Evolutionary conservation across 2,797 vertebrate genomes (phyloP).

Genomic region (Pseudotriccus pelzelni): DNA sequence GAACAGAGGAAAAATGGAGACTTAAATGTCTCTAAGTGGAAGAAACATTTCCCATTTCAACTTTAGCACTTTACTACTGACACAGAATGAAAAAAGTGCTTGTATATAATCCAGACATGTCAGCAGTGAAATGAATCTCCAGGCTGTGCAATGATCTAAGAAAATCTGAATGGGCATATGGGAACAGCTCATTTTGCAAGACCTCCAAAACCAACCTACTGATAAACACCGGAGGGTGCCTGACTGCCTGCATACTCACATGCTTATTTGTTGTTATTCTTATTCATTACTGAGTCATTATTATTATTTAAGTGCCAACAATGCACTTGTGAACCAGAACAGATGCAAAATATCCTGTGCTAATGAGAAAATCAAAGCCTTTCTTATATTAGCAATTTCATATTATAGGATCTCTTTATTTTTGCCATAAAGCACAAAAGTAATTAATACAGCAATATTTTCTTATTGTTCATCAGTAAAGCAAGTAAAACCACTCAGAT

Average conservation of each 20-base stretch:
- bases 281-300: slow-evolving; percentile 70
- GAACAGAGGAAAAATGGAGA: background rate
- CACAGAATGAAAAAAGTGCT: slow-evolving; percentile 3
- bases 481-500: slow-evolving; percentile 40
- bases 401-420: slow-evolving; percentile 67
- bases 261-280: slow-evolving; percentile 63
- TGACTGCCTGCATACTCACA: slow-evolving; percentile 48
- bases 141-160: slow-evolving; percentile 30
- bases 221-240: slow-evolving; percentile 60
- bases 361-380: slow-evolving; percentile 73
- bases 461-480: slow-evolving; percentile 55
- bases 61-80: slow-evolving; percentile 3
- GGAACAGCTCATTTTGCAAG: slow-evolving; percentile 55
- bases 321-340: slow-evolving; percentile 66
- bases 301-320: slow-evolving; percentile 69
- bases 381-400: slow-evolving; percentile 65
- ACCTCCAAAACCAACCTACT: slow-evolving; percentile 56
- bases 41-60: slow-evolving; percentile 20
- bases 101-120: background rate
- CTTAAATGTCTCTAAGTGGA: background rate
- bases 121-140: slow-evolving; percentile 5
- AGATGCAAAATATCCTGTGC: slow-evolving; percentile 70
- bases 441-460: slow-evolving; percentile 67
- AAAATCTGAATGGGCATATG: slow-evolving; percentile 55
- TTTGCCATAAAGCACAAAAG: slow-evolving; percentile 59